Evolutionary conservation across 2,888 invertebrate species (phyloP), one percentile per base, ranked within the genome.

Genomic region (Blomia tropicalis): DNA sequence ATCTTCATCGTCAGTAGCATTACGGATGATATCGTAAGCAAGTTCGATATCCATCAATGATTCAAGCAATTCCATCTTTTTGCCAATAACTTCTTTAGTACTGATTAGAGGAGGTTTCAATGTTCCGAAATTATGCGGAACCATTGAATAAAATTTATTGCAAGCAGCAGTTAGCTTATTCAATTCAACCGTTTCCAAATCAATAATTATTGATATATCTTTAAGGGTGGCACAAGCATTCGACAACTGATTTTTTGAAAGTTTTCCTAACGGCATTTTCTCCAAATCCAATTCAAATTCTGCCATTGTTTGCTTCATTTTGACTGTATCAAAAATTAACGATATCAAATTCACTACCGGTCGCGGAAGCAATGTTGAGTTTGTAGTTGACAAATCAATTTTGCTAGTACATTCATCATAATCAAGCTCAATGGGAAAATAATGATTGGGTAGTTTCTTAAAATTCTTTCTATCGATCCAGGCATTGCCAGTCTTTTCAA

Each of bases 261-360:
- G 75, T 76, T 96, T 96, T 25, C 96, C 98, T 7, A 98, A 76
- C 0, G 98, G 98, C 96, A 98, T 95, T 76, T 96, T 95, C 66
- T 92, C 90, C 69, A 87, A 81, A 74, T 98, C 96, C 68, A 83
- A 84, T 77, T 98, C 92, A 75, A 92, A 95, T 72, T 95, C 92
- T 71, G 87, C 73, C 81, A 98, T 82, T 0, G 88, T 84, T 72
- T 82, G 82, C 72, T 91, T 91, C 95, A 98, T 96, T 5, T 79
- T 77, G 64, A 87, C 80, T 0, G 93, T 81, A 73, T 98, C 89
- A 75, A 98, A 98, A 64, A 98, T 85, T 68, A 85, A 78, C 64
- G 81, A 79, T 23, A 98, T 79, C 2, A 98, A 76, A 65, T 84
- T 80, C 73, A 95, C 91, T 1, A 98, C 82, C 0, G 85, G 78